These are phyloP conservation scores for Zygaena filipendulae DNA, from an alignment of 2,888 invertebrate genomes.

Conservation along the genomic window DNA sequence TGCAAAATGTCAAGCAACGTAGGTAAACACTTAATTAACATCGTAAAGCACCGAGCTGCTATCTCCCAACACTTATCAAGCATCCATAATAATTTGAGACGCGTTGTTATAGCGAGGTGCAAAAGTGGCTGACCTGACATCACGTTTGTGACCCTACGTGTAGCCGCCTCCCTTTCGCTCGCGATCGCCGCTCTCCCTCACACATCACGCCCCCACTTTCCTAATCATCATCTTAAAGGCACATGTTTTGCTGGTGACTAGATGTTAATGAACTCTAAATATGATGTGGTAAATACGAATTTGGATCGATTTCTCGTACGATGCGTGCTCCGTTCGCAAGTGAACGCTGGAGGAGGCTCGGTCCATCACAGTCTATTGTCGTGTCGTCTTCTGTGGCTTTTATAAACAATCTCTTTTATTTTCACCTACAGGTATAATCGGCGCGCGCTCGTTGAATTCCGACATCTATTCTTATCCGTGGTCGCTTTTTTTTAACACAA, in stretches of 20 bases:
- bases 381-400: slow-evolving; percentile 59
- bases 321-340: slow-evolving; percentile 21
- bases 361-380: slow-evolving; percentile 64
- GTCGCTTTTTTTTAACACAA: slow-evolving; percentile 56
- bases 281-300: slow-evolving; percentile 48
- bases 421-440: slow-evolving; percentile 64
- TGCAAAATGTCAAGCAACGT: no score
- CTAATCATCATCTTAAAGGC: slow-evolving; percentile 61
- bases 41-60: slow-evolving; percentile 62
- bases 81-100: slow-evolving; percentile 70
- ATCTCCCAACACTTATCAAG: slow-evolving; percentile 67
- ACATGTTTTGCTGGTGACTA: slow-evolving; percentile 52
- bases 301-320: slow-evolving; percentile 31
- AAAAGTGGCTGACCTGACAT: slow-evolving; percentile 71
- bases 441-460: slow-evolving; percentile 58
- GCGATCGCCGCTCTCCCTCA: slow-evolving; percentile 35
- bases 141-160: slow-evolving; percentile 66
- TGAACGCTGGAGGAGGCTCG: slow-evolving; percentile 36
- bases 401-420: slow-evolving; percentile 68
- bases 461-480: slow-evolving; percentile 60
- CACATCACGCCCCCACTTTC: slow-evolving; percentile 66
- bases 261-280: slow-evolving; percentile 63
- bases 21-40: slow-evolving; percentile 65
- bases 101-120: slow-evolving; percentile 70
- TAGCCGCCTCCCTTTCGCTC: slow-evolving; percentile 37